Percentiles rank a stretch among this genome's conserved stretches.
Evolutionary conservation across 2,888 invertebrate genomes (phyloP).

Genomic region (Strigamia crassipes): DNA sequence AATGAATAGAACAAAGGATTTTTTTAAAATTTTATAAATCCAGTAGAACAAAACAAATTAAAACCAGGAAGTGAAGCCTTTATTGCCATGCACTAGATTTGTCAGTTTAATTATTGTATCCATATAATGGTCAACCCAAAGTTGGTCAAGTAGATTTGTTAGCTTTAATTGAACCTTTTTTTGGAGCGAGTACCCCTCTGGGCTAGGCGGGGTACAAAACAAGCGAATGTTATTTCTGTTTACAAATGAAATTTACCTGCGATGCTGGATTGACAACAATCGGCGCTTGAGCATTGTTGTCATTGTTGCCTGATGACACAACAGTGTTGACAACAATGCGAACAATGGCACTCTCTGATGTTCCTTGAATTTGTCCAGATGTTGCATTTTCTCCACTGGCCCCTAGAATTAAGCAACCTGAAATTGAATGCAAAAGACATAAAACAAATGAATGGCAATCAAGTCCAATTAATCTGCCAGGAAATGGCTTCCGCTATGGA

Average conservation of each 20-base stretch:
- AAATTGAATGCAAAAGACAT: background rate
- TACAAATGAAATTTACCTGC: background rate
- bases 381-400: background rate
- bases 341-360: background rate
- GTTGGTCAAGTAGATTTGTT: background rate
- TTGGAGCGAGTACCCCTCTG: background rate
- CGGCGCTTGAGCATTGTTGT: background rate
- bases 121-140: background rate
- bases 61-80: background rate
- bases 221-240: background rate
- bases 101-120: background rate
- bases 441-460: background rate
- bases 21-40: no score
- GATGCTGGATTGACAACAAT: constrained; percentile 11
- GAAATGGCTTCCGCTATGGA: background rate
- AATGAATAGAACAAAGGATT: no score
- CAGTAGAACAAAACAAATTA: no score
- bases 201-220: background rate
- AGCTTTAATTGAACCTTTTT: background rate
- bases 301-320: constrained; percentile 35
- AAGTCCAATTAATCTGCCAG: background rate
- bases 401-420: background rate
- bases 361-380: background rate
- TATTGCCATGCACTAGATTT: background rate
- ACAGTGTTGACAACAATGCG: constrained; percentile 46